phyloP scores from a whole-genome alignment of 2,888 invertebrate species.

The Teleogryllus oceanicus region DNA sequence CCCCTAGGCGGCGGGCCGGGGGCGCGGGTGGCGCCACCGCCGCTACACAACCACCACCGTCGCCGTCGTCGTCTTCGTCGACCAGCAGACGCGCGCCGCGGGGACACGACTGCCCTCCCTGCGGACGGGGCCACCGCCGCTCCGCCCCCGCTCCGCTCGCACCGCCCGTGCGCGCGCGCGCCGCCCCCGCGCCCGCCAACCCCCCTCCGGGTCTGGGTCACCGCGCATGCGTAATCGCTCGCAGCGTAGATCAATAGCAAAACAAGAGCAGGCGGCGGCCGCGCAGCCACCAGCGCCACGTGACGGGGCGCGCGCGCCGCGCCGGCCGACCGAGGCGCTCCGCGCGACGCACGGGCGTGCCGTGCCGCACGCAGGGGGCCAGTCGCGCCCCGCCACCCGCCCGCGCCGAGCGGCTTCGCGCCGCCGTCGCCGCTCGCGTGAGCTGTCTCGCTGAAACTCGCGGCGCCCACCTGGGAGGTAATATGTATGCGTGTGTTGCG shows the following conservation, averaged over 20 bases:
- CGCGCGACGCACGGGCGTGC: neutral
- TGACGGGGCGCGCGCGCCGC: neutral
- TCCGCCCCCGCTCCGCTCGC: neutral
- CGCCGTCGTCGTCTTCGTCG: no score
- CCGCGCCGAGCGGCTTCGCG: neutral
- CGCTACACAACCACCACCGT: no score
- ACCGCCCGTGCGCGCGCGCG: neutral
- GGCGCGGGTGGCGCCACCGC: no score
- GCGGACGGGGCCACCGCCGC: neutral
- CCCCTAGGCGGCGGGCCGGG: no score
- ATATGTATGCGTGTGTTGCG: no score
- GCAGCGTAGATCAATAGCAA: neutral
- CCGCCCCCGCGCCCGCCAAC: neutral
- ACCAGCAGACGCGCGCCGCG: neutral
- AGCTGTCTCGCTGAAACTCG: no score
- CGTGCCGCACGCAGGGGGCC: neutral
- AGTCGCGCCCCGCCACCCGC: neutral
- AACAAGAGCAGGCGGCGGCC: slow-evolving; percentile 18
- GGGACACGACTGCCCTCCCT: neutral
- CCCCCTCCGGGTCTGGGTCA: slow-evolving; percentile 18
- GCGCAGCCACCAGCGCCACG: neutral
- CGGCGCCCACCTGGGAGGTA: no score
- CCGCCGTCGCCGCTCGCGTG: no score
- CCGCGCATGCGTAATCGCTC: neutral
- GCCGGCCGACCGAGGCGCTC: neutral